Percentiles rank a stretch among this genome's conserved stretches.
Conservation (phyloP, 2,888 invertebrate species). For the Drosophila mercatorum region DNA sequence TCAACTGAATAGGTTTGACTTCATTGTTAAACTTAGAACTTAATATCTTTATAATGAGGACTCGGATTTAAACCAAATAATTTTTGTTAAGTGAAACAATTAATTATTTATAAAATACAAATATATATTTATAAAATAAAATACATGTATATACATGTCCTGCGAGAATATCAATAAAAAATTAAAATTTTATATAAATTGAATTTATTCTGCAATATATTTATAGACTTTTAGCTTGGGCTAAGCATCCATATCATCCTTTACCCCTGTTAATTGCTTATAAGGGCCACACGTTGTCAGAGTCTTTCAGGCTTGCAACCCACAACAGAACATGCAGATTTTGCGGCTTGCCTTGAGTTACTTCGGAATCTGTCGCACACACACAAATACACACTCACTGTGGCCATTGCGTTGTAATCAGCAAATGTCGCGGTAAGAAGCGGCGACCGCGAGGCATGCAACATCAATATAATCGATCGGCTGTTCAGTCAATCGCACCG, state of each 20-base stretch:
- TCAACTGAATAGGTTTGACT: too few relatives aligned
- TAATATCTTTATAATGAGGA: too few relatives aligned
- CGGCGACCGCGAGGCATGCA: constrained; percentile 40
- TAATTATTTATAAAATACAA: too few relatives aligned
- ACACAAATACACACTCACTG: too few relatives aligned
- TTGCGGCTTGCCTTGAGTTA: neutral
- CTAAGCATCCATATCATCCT: neutral
- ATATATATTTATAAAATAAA: too few relatives aligned
- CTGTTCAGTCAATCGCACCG: constrained; percentile 48
- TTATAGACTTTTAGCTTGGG: neutral
- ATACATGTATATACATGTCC: neutral
- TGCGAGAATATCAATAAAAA: neutral
- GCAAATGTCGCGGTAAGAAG: constrained; percentile 14
- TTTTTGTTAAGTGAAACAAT: too few relatives aligned
- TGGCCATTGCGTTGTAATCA: constrained; percentile 19
- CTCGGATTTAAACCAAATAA: too few relatives aligned
- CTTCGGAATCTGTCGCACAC: neutral
- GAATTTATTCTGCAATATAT: too few relatives aligned
- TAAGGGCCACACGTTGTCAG: neutral
- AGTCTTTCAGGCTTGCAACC: neutral
- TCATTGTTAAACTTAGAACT: too few relatives aligned
- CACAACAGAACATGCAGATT: neutral
- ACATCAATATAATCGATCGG: constrained; percentile 22
- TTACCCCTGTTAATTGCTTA: neutral
- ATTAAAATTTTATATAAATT: too few relatives aligned